phyloP scores from a whole-genome alignment of 2,113 vertebrate genomes.

The Bambusicola thoracicus region DNA sequence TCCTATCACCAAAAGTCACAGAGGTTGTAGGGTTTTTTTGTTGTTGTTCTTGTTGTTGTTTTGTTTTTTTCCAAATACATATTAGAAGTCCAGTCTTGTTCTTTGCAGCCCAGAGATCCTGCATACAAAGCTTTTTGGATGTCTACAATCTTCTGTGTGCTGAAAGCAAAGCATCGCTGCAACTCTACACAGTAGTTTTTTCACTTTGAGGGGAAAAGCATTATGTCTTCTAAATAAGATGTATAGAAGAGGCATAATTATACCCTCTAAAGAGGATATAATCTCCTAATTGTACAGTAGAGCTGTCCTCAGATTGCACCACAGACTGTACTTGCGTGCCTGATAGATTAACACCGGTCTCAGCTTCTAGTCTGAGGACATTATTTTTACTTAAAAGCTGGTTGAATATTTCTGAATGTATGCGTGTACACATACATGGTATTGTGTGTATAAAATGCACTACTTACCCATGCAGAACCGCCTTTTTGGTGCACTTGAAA shows the following conservation, averaged over 20 bases:
- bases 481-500: slow-evolving; percentile 55
- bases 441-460: slow-evolving; percentile 32
- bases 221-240: slow-evolving; percentile 54
- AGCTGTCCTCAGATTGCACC: slow-evolving; percentile 66
- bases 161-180: background rate
- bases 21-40: background rate
- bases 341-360: slow-evolving; percentile 54
- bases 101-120: slow-evolving; percentile 21
- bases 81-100: background rate
- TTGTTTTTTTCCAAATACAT: background rate
- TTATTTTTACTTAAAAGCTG: slow-evolving; percentile 67
- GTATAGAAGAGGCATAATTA: slow-evolving; percentile 59
- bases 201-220: background rate
- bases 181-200: background rate
- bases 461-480: slow-evolving; percentile 40
- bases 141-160: background rate
- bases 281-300: slow-evolving; percentile 53
- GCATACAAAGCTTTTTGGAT: background rate
- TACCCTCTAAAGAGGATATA: slow-evolving; percentile 49
- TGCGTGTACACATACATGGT: background rate
- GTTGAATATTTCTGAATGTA: slow-evolving; percentile 52
- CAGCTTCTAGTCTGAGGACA: slow-evolving; percentile 22
- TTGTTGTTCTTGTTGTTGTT: background rate
- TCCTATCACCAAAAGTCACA: background rate
- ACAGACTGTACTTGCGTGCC: slow-evolving; percentile 42